A percentile compares a stretch with the other conserved stretches of the same genome.
These are phyloP conservation scores for Caenorhabditis sp. DNA, from an alignment of 2,888 invertebrate genomes.

Conservation along the genomic window DNA sequence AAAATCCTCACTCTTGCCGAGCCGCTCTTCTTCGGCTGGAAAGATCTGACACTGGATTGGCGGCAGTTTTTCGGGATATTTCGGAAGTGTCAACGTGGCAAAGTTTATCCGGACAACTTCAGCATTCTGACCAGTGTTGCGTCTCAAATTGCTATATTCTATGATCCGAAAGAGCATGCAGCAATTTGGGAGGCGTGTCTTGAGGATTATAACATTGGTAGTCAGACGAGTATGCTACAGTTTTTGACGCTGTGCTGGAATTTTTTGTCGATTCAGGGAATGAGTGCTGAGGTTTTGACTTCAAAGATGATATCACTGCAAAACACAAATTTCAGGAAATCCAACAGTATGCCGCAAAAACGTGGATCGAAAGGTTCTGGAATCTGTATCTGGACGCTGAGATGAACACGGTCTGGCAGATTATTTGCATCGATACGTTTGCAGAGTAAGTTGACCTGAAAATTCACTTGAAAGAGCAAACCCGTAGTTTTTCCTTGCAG, in stretches of 20 bases:
- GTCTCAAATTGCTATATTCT: constrained; percentile 23
- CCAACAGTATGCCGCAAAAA: constrained; percentile 42
- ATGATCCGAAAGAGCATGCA: constrained; percentile 37
- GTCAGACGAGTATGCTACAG: background rate
- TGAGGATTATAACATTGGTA: constrained; percentile 20
- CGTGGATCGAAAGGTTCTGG: constrained; percentile 67
- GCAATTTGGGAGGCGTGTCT: constrained; percentile 38
- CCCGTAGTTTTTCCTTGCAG: background rate
- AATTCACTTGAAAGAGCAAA: background rate
- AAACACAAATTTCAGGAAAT: constrained; percentile 54
- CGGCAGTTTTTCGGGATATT: constrained; percentile 57
- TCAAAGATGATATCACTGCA: background rate
- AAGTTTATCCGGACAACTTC: constrained; percentile 18
- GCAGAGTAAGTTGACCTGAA: constrained; percentile 38
- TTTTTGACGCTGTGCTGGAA: constrained; percentile 24
- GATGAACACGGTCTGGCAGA: constrained; percentile 67
- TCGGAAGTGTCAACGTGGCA: background rate
- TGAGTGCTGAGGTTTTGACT: constrained; percentile 54
- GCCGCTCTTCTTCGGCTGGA: constrained; percentile 11
- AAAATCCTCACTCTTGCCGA: background rate
- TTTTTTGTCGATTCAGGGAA: constrained; percentile 40
- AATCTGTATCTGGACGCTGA: constrained; percentile 64
- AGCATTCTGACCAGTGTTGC: background rate
- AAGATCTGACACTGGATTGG: constrained; percentile 68
- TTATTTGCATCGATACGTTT: constrained; percentile 48